Evolutionary conservation across 2,797 vertebrate genomes (phyloP), one percentile per base, ranked within the genome.

Genomic region (Ambastaia sidthimunki): DNA sequence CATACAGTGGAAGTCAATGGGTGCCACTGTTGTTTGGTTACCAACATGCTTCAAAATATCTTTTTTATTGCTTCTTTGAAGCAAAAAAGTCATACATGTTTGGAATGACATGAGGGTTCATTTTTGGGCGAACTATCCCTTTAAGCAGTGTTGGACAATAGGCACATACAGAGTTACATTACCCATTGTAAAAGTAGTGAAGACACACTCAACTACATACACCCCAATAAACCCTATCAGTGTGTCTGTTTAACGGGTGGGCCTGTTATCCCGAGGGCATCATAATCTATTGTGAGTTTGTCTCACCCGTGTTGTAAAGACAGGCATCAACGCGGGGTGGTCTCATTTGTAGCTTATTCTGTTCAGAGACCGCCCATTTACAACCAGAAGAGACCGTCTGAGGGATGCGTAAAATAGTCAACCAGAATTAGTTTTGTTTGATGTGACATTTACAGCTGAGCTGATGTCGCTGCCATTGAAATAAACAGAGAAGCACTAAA

Each of bases 251-350:
- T 71, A 62, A 50, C 7, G 44, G 57, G 57, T 63, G 67, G 37
- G 18, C 18, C 68, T 25, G 19, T 25, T 18, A 19, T n/a, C 44
- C 57, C 0, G 47, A 52, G 68, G 68, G 4, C 5, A 31, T 62
- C 59, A 41, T 78, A 7, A 25, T 63, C 67, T 41, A 23, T 71
- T 71, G 76, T 78, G 25, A 37, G 23, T n/a, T 28, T 63, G 41
- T 41, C 76, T 62, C 6, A 3, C 41, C 71, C 6, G 15, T 41
- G 13, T 54, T 19, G 13, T 50, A 70, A 78, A 71, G 31, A 59
- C 68, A 52, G 18, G 1, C 4, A 37, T 65, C 31, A 41, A 0
- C 12, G n/a, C 5, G 11, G 13, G 44, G 21, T 19, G 37, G 50
- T 34, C 66, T n/a, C n/a, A n/a, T n/a, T n/a, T 11, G 23, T 1